A percentile compares a stretch with the other conserved stretches of the same genome.
These are phyloP conservation scores for Cebus imitator DNA, from an alignment of 2,113 vertebrate species.

Conservation along the genomic window DNA sequence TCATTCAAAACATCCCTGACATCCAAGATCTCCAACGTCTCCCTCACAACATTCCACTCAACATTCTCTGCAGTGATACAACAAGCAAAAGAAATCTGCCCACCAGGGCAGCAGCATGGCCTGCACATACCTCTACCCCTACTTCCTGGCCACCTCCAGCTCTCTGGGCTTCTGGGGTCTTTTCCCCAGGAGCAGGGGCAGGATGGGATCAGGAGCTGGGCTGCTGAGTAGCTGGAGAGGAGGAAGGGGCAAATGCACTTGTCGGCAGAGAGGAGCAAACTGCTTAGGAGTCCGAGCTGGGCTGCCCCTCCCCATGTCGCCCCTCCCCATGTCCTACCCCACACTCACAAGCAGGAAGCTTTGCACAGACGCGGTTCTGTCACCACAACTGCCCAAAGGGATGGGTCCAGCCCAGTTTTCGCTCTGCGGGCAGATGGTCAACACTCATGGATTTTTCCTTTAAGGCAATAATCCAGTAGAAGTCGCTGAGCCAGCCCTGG, in stretches of 20 bases:
- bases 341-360: not conserved
- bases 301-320: not conserved
- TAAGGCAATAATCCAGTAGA: not conserved
- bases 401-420: not conserved
- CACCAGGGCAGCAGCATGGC: accelerated
- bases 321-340: not conserved
- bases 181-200: too few species aligned
- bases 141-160: not conserved
- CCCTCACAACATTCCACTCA: accelerated
- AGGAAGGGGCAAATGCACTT: not conserved
- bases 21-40: not conserved
- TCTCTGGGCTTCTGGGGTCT: not conserved
- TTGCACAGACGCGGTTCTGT: too few species aligned
- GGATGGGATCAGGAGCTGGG: not conserved
- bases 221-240: not conserved
- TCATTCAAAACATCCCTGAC: not conserved
- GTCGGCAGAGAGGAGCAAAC: not conserved
- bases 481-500: accelerated
- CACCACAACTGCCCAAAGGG: not conserved
- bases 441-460: not conserved
- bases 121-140: not conserved
- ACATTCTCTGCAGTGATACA: too few species aligned
- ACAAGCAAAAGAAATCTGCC: accelerated
- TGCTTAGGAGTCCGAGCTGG: not conserved
- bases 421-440: not conserved